A percentile compares a stretch with the other conserved stretches of the same genome.
These are phyloP conservation scores for Bombyx huttoni DNA, from an alignment of 2,888 invertebrate genomes.

Conservation along the genomic window DNA sequence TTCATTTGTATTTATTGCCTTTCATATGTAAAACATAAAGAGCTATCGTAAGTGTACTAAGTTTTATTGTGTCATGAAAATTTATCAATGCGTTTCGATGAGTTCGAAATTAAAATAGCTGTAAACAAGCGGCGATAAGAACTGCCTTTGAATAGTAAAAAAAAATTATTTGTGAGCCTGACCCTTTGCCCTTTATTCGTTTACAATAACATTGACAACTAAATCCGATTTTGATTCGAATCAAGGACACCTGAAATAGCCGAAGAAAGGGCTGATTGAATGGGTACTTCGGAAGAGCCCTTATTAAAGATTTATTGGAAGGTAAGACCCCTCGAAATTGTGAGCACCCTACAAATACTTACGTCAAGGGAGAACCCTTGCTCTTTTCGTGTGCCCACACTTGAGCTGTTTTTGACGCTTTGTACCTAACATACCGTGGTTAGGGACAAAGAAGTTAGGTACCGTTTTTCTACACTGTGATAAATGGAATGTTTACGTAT, in stretches of 20 bases:
- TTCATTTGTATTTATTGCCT: background rate
- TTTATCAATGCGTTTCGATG: constrained; percentile 42
- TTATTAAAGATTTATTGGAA: constrained; percentile 64
- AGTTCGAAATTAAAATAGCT: constrained; percentile 40
- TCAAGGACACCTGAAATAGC: constrained; percentile 62
- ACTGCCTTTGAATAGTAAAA: constrained; percentile 39
- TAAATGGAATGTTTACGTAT: no score
- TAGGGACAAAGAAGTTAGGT: background rate
- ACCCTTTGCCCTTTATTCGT: constrained; percentile 41
- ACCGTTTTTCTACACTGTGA: background rate
- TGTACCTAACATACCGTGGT: background rate
- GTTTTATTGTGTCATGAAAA: constrained; percentile 40
- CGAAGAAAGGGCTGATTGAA: constrained; percentile 53
- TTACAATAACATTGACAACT: constrained; percentile 50
- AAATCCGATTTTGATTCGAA: constrained; percentile 54
- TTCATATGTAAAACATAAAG: background rate
- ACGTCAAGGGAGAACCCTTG: constrained; percentile 53
- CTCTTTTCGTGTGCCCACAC: constrained; percentile 58
- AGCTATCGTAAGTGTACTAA: background rate
- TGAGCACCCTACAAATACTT: constrained; percentile 40
- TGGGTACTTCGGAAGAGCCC: constrained; percentile 41
- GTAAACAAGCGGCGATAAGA: constrained; percentile 42
- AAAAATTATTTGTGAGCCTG: constrained; percentile 33
- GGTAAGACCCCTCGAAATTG: constrained; percentile 43
- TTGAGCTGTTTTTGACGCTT: constrained; percentile 15